A percentile compares a stretch with the other conserved stretches of the same genome.
Conservation (phyloP, 1,140 invertebrate genomes). For the Chionoecetes opilio region DNA sequence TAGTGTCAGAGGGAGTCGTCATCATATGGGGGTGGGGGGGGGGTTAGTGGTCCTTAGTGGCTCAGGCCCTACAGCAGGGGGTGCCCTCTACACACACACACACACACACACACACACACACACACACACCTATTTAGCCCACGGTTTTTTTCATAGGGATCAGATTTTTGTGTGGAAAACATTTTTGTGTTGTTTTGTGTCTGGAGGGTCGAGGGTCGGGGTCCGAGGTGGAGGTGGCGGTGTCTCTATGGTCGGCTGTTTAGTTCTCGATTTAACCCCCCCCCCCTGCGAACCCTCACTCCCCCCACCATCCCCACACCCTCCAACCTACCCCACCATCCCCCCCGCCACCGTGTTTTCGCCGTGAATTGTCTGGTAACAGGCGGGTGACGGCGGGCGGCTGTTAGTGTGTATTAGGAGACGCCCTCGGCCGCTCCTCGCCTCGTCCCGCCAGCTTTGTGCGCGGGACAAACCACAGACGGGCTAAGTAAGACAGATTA, state of each 20-base stretch:
- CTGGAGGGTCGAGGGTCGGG: background rate
- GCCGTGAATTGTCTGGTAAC: constrained; percentile 27
- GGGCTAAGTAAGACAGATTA: background rate
- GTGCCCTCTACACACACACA: background rate
- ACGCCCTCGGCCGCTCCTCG: background rate
- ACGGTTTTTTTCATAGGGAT: constrained; percentile 49
- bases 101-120: constrained; percentile 27
- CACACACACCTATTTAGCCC: constrained; percentile 23
- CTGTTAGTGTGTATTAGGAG: background rate
- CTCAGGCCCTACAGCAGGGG: background rate
- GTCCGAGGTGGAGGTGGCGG: background rate
- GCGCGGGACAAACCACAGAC: background rate
- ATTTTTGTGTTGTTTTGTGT: constrained; percentile 18
- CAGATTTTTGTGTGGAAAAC: constrained; percentile 40
- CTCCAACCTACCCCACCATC: background rate
- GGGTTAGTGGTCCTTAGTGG: background rate
- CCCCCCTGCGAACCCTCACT: background rate
- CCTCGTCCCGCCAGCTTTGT: background rate
- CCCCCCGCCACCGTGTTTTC: background rate
- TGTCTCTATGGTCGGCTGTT: background rate
- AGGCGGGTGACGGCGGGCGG: constrained; percentile 10
- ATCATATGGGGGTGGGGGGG: background rate
- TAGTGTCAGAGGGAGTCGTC: background rate
- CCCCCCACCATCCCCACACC: background rate
- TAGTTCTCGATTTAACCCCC: background rate